Evolutionary conservation across 2,888 invertebrate genomes (phyloP).

Genomic region (Scrobipalpa atriplicella): DNA sequence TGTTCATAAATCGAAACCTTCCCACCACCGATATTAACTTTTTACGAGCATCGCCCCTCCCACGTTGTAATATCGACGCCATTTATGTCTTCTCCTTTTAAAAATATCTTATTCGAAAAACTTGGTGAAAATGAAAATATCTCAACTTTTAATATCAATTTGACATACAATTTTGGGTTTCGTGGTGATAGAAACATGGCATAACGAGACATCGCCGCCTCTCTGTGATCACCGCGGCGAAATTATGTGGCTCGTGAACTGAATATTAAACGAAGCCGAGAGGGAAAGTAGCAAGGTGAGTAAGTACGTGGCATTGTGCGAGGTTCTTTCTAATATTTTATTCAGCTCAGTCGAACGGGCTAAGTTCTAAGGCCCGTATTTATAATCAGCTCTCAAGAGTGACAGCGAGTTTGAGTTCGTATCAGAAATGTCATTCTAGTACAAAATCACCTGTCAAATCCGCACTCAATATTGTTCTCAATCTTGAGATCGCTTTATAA

Average conservation of each 20-base stretch:
- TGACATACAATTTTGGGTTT: constrained; percentile 58
- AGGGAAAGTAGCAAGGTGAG: constrained; percentile 50
- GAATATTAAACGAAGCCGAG: constrained; percentile 68
- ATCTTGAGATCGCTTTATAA: no score
- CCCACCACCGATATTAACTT: constrained; percentile 38
- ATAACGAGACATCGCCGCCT: constrained; percentile 65
- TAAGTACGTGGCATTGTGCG: background rate
- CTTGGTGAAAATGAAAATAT: constrained; percentile 29
- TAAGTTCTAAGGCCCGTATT: background rate
- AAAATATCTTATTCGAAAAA: constrained; percentile 24
- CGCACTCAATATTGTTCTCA: no score
- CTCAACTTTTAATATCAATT: constrained; percentile 58
- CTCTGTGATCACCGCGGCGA: constrained; percentile 68
- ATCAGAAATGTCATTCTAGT: no score
- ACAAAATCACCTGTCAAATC: no score
- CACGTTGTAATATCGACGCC: constrained; percentile 18
- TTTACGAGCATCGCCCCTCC: constrained; percentile 36
- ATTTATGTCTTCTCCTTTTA: constrained; percentile 17
- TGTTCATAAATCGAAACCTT: constrained; percentile 39
- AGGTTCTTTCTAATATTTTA: background rate
- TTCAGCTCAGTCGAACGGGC: background rate
- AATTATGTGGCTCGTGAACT: constrained; percentile 68
- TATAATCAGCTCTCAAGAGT: no score
- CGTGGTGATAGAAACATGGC: constrained; percentile 67
- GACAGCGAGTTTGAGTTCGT: no score